Conservation (phyloP, 2,888 invertebrate genomes). For the Tetragnatha montana region DNA sequence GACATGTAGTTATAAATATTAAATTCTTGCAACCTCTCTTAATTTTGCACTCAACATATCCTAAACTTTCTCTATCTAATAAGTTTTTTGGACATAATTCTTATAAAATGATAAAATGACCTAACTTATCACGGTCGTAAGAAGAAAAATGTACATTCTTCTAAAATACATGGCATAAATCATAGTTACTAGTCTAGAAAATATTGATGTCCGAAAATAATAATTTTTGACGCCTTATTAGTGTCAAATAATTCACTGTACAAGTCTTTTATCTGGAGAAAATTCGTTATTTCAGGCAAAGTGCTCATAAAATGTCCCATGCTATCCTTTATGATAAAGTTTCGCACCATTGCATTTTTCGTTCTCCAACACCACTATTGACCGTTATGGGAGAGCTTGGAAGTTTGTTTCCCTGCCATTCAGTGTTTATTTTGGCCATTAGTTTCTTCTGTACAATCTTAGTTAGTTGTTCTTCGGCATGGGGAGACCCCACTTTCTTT, state of each 20-base stretch:
- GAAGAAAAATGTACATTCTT: too few relatives aligned
- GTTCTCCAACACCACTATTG: neutral
- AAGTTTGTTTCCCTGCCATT: neutral
- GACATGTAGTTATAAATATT: too few relatives aligned
- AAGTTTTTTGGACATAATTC: too few relatives aligned
- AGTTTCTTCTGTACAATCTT: neutral
- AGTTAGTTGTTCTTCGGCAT: too few relatives aligned
- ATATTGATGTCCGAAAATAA: slow-evolving; percentile 43
- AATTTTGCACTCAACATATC: too few relatives aligned
- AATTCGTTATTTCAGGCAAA: slow-evolving; percentile 44
- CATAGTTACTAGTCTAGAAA: neutral
- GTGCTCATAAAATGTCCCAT: slow-evolving; percentile 34
- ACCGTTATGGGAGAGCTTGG: neutral
- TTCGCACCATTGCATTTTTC: neutral
- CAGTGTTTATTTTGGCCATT: neutral
- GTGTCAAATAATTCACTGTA: slow-evolving; percentile 46
- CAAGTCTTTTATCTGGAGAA: slow-evolving; percentile 40
- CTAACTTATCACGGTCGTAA: too few relatives aligned
- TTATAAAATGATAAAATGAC: too few relatives aligned
- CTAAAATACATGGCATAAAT: neutral
- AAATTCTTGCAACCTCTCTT: too few relatives aligned
- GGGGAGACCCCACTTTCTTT: too few relatives aligned
- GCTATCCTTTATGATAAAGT: slow-evolving; percentile 15
- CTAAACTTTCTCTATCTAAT: too few relatives aligned
- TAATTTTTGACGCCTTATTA: slow-evolving; percentile 26